These are phyloP conservation scores for Macaria notata DNA, from an alignment of 2,888 invertebrate genomes.

Conservation along the genomic window DNA sequence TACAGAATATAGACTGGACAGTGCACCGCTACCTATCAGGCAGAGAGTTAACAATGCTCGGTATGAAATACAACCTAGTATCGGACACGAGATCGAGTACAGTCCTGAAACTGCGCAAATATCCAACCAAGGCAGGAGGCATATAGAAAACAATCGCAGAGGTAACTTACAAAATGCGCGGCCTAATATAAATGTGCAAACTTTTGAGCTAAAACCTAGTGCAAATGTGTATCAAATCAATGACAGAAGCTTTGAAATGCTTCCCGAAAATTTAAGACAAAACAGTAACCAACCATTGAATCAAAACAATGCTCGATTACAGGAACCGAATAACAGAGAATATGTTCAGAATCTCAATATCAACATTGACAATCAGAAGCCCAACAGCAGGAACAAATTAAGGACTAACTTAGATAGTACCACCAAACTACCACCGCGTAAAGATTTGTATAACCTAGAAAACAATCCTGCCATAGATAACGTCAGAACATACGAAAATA, in stretches of 20 bases:
- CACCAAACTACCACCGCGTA: neutral
- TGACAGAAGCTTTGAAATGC: neutral
- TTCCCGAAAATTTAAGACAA: neutral
- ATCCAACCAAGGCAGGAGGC: constrained; percentile 16
- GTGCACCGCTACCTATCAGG: constrained; percentile 9
- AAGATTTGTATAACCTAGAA: constrained; percentile 2
- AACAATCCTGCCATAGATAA: constrained; percentile 1
- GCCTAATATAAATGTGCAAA: constrained; percentile 1
- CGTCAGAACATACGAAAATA: neutral
- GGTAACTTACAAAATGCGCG: constrained; percentile 6
- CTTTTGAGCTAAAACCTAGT: neutral
- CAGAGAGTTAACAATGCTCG: constrained; percentile 4
- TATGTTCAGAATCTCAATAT: neutral
- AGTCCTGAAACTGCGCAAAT: neutral
- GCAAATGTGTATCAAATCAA: neutral
- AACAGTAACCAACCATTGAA: neutral
- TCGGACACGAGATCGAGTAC: constrained; percentile 11
- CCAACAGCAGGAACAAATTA: neutral
- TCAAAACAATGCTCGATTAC: neutral
- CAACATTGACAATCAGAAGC: neutral
- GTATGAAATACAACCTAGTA: constrained; percentile 19
- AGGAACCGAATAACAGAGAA: neutral
- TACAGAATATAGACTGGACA: constrained; percentile 5
- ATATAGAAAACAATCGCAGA: constrained; percentile 11
- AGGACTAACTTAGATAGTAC: constrained; percentile 9